Evolutionary conservation across 2,888 invertebrate species (phyloP).

Genomic region (Cylloceria caligata): DNA sequence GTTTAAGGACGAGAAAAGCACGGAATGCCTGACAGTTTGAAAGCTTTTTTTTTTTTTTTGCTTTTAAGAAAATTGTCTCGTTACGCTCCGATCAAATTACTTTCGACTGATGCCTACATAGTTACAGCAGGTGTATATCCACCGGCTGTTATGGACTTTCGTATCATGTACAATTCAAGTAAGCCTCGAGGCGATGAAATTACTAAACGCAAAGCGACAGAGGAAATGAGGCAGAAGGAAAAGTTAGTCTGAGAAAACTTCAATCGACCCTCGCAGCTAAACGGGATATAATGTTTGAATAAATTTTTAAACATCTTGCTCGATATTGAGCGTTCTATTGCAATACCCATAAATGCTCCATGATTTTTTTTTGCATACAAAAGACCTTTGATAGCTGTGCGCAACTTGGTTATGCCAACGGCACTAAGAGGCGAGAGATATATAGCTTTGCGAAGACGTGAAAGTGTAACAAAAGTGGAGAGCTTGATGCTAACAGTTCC

Average conservation of each 20-base stretch:
- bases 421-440: not conserved
- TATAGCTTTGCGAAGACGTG: not conserved
- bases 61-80: conserved; percentile 51
- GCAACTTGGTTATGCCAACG: not conserved
- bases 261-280: conserved; percentile 3
- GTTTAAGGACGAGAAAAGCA: not conserved
- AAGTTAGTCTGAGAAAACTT: conserved; percentile 20
- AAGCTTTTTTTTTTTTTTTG: conserved; percentile 15
- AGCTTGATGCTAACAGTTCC: conserved; percentile 24
- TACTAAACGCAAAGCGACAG: not conserved
- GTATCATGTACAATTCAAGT: not conserved
- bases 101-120: conserved; percentile 10
- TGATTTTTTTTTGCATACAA: not conserved
- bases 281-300: not conserved
- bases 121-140: not conserved
- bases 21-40: not conserved
- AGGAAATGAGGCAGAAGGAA: conserved; percentile 11
- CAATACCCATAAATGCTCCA: not conserved
- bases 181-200: not conserved
- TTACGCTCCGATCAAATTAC: conserved; percentile 29
- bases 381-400: not conserved
- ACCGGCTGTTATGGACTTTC: not conserved
- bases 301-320: not conserved
- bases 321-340: not conserved
- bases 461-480: conserved; percentile 30